phyloP scores from a whole-genome alignment of 2,113 vertebrate species.

The Calonectris borealis region DNA sequence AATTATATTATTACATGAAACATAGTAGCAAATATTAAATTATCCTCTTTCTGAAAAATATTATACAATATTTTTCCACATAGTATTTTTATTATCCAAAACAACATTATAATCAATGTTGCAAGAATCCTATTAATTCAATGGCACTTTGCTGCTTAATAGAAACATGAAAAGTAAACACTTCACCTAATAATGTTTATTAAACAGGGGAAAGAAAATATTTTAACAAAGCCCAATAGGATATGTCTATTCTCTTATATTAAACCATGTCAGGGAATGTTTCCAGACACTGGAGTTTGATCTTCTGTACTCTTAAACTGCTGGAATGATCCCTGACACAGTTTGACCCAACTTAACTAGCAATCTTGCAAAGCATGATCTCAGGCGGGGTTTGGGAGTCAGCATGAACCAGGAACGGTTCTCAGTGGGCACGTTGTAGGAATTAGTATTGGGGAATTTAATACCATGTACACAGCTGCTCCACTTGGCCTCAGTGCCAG shows the following conservation, averaged over 20 bases:
- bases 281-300: neutral
- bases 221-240: neutral
- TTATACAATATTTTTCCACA: neutral
- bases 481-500: neutral
- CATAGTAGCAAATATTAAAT: neutral
- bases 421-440: neutral
- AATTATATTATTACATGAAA: neutral
- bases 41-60: neutral
- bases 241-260: neutral
- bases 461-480: rapidly evolving
- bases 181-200: neutral
- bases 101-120: neutral
- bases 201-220: neutral
- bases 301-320: neutral
- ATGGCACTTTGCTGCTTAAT: neutral
- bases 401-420: neutral
- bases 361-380: neutral
- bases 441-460: neutral
- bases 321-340: neutral
- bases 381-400: neutral
- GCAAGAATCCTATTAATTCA: neutral
- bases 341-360: neutral
- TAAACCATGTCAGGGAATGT: neutral
- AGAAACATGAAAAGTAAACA: neutral
- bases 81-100: neutral